Base-by-base conservation (phyloP, 2,888 invertebrate genomes). In the Blastobasis adustella region DNA sequence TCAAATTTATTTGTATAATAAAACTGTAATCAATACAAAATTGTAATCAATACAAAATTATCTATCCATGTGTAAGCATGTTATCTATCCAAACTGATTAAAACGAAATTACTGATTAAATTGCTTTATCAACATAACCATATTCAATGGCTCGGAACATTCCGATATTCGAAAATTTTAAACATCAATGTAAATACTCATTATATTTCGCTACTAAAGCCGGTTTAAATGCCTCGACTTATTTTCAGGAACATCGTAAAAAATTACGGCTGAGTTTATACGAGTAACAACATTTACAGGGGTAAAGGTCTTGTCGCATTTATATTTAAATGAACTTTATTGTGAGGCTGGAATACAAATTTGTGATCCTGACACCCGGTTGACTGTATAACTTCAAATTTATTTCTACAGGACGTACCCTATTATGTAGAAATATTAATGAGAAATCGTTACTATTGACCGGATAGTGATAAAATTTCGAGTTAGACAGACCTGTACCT, bases 291-390 rank as follows among this genome's bases (percentile, higher is more conserved):
- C 79, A 68, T 77, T 79, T 74, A 76, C 79, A 67, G 65, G 71
- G 73, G 70, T 70, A 73, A 73, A 77, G 79, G 76, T 76, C 79
- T 77, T 79, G 79, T 79, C 80, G 76, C 80, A 79, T 82, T 82
- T 83, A 82, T 82, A 83, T 83, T 82, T 82, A 83, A 83, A 83
- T 83, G 73, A 81, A 78, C 73, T 79, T 79, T 77, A 81, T 82
- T 82, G 76, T 80, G 81, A 79, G 76, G 61, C 70, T 68, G 76
- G 82, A 83, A 83, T 82, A 83, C 82, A 79, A 82, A 82, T 82
- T 82, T 80, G 79, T 71, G 79, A 80, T 76, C 77, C 71, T 73
- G 60, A 76, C 76, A 77, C 71, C 69, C 66, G 69, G 67, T 68
- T 61, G 62, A 66, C 63, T 73, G 65, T 67, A 64, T 60, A 67